Conservation (phyloP, 2,888 invertebrate genomes). For the Drosophila macrospina region DNA sequence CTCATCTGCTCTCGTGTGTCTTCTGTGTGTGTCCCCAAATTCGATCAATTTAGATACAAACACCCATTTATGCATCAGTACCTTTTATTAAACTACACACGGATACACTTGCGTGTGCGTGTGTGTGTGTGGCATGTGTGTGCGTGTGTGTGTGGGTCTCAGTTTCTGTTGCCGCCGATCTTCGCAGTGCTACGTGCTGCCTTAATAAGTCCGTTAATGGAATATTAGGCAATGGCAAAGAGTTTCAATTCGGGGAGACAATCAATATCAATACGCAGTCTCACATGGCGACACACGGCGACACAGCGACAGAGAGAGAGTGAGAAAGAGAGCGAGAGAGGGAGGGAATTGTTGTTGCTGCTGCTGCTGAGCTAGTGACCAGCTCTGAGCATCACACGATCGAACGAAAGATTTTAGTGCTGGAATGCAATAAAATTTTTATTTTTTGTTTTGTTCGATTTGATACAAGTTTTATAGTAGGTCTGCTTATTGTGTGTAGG, state of each 20-base stretch:
- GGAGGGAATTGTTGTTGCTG: constrained; percentile 24
- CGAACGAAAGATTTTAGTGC: constrained; percentile 74
- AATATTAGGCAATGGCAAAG: constrained; percentile 78
- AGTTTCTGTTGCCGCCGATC: constrained; percentile 42
- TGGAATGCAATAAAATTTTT: constrained; percentile 79
- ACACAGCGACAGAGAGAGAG: constrained; percentile 8
- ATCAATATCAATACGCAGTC: constrained; percentile 64
- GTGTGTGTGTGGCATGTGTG: constrained; percentile 11
- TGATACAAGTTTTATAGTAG: constrained; percentile 81
- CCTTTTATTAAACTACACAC: constrained; percentile 77
- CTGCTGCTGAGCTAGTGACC: constrained; percentile 53
- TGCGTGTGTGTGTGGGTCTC: constrained; percentile 58
- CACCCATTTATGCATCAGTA: constrained; percentile 82
- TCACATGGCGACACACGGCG: constrained; percentile 66
- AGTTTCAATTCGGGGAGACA: constrained; percentile 66
- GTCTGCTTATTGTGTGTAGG: constrained; percentile 78
- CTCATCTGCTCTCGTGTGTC: constrained; percentile 57
- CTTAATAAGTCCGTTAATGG: constrained; percentile 81
- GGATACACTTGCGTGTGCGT: constrained; percentile 5
- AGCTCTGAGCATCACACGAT: constrained; percentile 70
- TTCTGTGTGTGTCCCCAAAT: constrained; percentile 77
- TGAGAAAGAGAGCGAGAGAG: constrained; percentile 20
- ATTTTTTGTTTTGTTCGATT: constrained; percentile 79
- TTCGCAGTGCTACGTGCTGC: constrained; percentile 65
- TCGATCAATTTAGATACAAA: constrained; percentile 82